These are phyloP conservation scores for Andrena fulva DNA, from an alignment of 2,888 invertebrate species.

Conservation along the genomic window DNA sequence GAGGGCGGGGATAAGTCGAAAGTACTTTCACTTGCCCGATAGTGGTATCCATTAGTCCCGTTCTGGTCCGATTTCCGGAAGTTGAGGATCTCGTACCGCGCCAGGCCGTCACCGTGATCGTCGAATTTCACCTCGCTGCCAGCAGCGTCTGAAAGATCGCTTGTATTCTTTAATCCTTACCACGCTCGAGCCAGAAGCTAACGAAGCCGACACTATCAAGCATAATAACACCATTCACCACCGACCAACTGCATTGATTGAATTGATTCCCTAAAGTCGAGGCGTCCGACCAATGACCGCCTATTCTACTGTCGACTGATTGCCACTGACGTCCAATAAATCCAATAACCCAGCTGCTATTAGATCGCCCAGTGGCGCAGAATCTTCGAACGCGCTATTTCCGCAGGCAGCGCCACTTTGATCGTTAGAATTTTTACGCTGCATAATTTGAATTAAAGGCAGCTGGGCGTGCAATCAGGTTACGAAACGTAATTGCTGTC, in stretches of 20 bases:
- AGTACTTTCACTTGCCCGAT: slow-evolving; percentile 83
- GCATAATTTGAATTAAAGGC: slow-evolving; percentile 1
- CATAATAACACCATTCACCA: too few relatives aligned
- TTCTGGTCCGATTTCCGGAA: slow-evolving; percentile 86
- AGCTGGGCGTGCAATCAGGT: neutral
- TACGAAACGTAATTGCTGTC: neutral
- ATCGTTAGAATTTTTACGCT: too few relatives aligned
- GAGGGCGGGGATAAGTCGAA: slow-evolving; percentile 40
- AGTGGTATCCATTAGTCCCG: slow-evolving; percentile 85
- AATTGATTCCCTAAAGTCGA: too few relatives aligned
- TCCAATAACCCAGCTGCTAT: too few relatives aligned
- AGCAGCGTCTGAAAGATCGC: slow-evolving; percentile 87
- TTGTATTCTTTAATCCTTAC: slow-evolving; percentile 12
- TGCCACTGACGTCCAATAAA: too few relatives aligned
- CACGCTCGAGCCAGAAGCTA: neutral
- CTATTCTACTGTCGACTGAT: too few relatives aligned
- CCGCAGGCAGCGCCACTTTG: too few relatives aligned
- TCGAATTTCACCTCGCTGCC: slow-evolving; percentile 90
- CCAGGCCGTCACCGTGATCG: slow-evolving; percentile 90
- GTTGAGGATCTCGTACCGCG: slow-evolving; percentile 91
- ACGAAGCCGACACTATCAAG: neutral
- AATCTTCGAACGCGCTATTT: too few relatives aligned
- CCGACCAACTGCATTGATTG: too few relatives aligned
- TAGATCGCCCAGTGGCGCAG: too few relatives aligned
- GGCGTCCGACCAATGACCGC: too few relatives aligned